Percentiles rank a stretch among this genome's conserved stretches.
Conservation (phyloP, 2,888 invertebrate genomes). For the Megalurothrips usitatus region DNA sequence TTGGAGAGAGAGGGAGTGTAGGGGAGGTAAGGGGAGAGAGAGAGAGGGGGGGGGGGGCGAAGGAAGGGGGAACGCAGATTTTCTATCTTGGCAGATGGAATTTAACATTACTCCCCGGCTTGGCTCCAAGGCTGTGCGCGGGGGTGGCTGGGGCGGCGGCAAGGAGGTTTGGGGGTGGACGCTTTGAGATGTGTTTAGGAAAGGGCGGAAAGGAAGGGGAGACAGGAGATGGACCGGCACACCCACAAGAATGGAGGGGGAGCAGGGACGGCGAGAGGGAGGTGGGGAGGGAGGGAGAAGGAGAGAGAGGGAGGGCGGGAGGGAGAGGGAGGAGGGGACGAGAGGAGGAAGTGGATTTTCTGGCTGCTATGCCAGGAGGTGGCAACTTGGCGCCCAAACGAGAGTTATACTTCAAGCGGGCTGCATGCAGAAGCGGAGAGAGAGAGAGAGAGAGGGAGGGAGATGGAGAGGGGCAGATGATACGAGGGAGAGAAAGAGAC, state of each 20-base stretch:
- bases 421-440: too few relatives aligned
- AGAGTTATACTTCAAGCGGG: neutral
- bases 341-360: neutral
- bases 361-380: neutral
- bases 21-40: neutral
- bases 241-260: too few relatives aligned
- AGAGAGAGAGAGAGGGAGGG: too few relatives aligned
- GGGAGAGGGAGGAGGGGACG: too few relatives aligned
- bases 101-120: neutral
- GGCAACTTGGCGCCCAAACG: slow-evolving; percentile 8
- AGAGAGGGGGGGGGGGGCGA: neutral
- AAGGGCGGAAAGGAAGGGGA: neutral
- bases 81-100: slow-evolving; percentile 6
- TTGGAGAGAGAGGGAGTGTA: neutral
- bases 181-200: neutral
- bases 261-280: neutral
- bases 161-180: neutral
- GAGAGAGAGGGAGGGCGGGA: neutral
- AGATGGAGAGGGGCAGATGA: too few relatives aligned
- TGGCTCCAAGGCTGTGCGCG: too few relatives aligned
- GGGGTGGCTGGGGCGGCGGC: too few relatives aligned
- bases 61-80: neutral
- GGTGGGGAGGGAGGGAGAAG: neutral
- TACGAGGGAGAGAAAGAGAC: too few relatives aligned
- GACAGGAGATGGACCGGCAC: too few relatives aligned